Evolutionary conservation across 2,113 vertebrate genomes (phyloP), one percentile per base, ranked within the genome.

Genomic region (Solea senegalensis): DNA sequence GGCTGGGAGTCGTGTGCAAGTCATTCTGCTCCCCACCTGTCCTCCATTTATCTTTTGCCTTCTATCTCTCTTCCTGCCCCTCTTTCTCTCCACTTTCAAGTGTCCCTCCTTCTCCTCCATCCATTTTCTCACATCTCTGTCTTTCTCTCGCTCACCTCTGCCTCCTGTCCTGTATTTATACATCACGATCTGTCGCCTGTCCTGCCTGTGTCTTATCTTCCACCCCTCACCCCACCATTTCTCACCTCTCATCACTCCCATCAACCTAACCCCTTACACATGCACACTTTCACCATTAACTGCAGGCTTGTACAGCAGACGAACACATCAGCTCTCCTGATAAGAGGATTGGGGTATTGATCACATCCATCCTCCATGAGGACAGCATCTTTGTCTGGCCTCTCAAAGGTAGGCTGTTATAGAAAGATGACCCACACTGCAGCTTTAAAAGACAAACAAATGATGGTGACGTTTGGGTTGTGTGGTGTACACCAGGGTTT

Each of bases 261-360:
- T 57, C 68, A 65, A 44, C 71, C 67, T 41, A 7, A 39, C 41
- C 27, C 46, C 57, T 26, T 6, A 53, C 40, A 59, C 46, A 54
- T 65, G 48, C 41, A 12, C 58, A 68, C 65, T 74, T 65, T 74
- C 69, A 59, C 79, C 52, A 77, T 81, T 71, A 83, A 80, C 77
- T 74, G 68, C 54, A 67, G 74, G 74, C 73, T 65, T 81, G 79
- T 80, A 78, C 82, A 50, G 77, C 53, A 59, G 80, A 63, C 67
- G 76, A 71, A 87, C 65, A 76, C 72, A 73, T 81, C 63, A 78
- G 16, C 74, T 78, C 80, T 74, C 76, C 74, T 77, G 86, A 88
- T 89, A 89, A 90, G 86, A 40, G 83, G 86, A 86, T 77, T 87
- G 77, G 73, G 78, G 80, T 83, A 88, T 88, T 86, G 87, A 90